Base-by-base conservation (phyloP, 2,888 invertebrate species). In the Lagria hirta region DNA sequence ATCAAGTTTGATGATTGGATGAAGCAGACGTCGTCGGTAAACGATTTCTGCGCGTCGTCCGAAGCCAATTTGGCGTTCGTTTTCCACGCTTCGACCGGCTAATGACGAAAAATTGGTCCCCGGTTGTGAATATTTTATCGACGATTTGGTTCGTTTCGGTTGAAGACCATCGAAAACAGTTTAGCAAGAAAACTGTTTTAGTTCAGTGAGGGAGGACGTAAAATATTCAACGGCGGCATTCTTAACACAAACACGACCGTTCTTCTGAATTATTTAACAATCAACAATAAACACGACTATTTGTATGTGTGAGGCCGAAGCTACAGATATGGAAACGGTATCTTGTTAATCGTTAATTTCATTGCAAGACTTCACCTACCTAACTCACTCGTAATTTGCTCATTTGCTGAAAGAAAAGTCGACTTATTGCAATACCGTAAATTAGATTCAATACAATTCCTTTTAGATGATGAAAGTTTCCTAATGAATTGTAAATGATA, bases 51-150 rank as follows among this genome's bases (percentile, higher is more conserved):
- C 40, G 32, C 38, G 30, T 30, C 52, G 49, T 52, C n/a, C n/a
- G 60, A 57, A 48, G 61, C 57, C 59, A 62, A 62, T 61, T 62
- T 60, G 51, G 50, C 54, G 55, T 49, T 55, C 50, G 57, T 55
- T 55, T 54, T 55, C 45, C 49, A n/a, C n/a, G n/a, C n/a, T n/a
- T n/a, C n/a, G n/a, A n/a, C n/a, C n/a, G n/a, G n/a, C 54, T 57
- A 43, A 41, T 42, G 22, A 54, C 47, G 33, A 44, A 49, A 43
- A 48, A 33, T 37, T 12, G 36, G n/a, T n/a, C 32, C 44, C 44
- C 41, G 45, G 49, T 45, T 47, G 48, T 57, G 47, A 58, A 54
- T 58, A 52, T 55, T 56, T 59, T 30, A 56, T 59, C 42, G 45
- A 8, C 28, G 40, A 40, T 40, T 40, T 32, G 23, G 11, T 29